phyloP scores from a whole-genome alignment of 2,113 vertebrate genomes.

The Melanostigma gelatinosum region DNA sequence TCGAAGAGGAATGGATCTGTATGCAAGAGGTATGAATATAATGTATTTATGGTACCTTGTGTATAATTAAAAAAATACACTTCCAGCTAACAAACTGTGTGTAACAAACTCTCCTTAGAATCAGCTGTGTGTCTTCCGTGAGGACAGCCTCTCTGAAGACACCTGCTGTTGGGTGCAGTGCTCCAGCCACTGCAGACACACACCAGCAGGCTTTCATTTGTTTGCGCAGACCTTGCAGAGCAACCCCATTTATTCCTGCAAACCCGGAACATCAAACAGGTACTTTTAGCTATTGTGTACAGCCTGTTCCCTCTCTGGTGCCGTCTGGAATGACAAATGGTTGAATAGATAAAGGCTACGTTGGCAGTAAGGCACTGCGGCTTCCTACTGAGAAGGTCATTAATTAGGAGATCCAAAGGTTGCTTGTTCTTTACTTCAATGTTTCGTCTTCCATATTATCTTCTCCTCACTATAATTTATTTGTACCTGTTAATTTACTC shows the following conservation, averaged over 20 bases:
- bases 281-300: slow-evolving; percentile 59
- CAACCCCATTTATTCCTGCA: slow-evolving; percentile 75
- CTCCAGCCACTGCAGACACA: slow-evolving; percentile 61
- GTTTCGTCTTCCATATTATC: slow-evolving; percentile 31
- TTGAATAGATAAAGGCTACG: slow-evolving; percentile 59
- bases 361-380: slow-evolving; percentile 45
- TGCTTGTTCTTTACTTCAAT: slow-evolving; percentile 46
- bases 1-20: not conserved
- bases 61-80: not conserved
- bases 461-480: slow-evolving; percentile 3
- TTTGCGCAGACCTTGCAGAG: slow-evolving; percentile 71
- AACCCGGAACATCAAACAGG: slow-evolving; percentile 76
- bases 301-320: slow-evolving; percentile 57
- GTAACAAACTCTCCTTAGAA: slow-evolving; percentile 32
- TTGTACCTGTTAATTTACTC: slow-evolving; percentile 41
- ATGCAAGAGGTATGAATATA: slow-evolving; percentile 5
- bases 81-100: not conserved
- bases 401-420: slow-evolving; percentile 63
- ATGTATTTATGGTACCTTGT: not conserved
- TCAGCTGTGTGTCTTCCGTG: slow-evolving; percentile 5
- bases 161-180: slow-evolving; percentile 62
- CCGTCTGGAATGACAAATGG: slow-evolving; percentile 69
- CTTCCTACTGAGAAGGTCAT: slow-evolving; percentile 59
- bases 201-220: slow-evolving; percentile 66
- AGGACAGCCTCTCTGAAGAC: slow-evolving; percentile 51